A percentile compares a stretch with the other conserved stretches of the same genome.
Evolutionary conservation across 2,888 invertebrate genomes (phyloP).

Genomic region (Blastobasis lacticolella): DNA sequence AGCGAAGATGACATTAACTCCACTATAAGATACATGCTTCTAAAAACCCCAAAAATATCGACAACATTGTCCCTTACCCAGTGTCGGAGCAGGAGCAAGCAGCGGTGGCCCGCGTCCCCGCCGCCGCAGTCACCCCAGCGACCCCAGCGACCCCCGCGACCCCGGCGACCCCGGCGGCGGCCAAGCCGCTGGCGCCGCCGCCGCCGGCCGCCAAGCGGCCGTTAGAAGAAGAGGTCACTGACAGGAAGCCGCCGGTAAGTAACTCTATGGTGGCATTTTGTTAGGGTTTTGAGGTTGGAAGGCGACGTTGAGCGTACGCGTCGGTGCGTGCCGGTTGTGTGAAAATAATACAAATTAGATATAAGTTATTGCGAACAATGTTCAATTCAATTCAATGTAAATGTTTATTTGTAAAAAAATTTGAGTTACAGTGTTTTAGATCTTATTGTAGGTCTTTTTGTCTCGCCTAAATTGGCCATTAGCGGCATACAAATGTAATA

Average conservation of each 20-base stretch:
- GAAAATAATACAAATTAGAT: too few species aligned
- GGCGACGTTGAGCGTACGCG: not conserved
- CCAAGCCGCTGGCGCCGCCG: slow-evolving; percentile 12
- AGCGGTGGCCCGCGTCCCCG: slow-evolving; percentile 23
- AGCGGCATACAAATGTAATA: too few species aligned
- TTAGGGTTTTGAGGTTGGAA: not conserved
- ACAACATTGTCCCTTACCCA: slow-evolving; percentile 10
- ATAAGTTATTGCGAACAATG: too few species aligned
- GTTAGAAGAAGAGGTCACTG: slow-evolving; percentile 73
- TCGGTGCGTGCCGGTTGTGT: too few species aligned
- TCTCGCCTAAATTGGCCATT: too few species aligned
- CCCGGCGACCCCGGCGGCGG: slow-evolving; percentile 14
- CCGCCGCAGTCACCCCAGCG: slow-evolving; percentile 11
- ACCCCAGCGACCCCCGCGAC: slow-evolving; percentile 15
- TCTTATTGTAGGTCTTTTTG: too few species aligned
- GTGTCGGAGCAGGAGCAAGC: slow-evolving; percentile 49
- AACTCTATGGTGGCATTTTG: not conserved
- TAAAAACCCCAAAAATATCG: too few species aligned
- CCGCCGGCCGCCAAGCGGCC: slow-evolving; percentile 40
- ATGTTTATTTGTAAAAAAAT: too few species aligned
- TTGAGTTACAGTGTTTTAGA: too few species aligned
- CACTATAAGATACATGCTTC: too few species aligned
- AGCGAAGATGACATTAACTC: too few species aligned
- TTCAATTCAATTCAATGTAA: too few species aligned
- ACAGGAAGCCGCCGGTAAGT: slow-evolving; percentile 85